A percentile compares a stretch with the other conserved stretches of the same genome.
phyloP scores from a whole-genome alignment of 2,797 vertebrate species.

The Avahi laniger region DNA sequence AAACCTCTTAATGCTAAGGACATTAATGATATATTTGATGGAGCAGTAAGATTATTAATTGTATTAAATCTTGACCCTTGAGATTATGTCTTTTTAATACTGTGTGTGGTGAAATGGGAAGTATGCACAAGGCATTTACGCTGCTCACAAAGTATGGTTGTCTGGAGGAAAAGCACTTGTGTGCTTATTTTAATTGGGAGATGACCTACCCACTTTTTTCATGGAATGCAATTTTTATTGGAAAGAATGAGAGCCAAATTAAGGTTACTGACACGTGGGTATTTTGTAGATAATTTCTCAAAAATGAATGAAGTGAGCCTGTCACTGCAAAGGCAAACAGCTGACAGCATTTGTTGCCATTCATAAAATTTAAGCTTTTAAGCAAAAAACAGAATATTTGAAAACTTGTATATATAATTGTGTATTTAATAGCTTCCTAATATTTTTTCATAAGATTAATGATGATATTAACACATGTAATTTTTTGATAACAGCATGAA shows the following conservation, averaged over 20 bases:
- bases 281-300: neutral
- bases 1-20: neutral
- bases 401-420: neutral
- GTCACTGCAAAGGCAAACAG: neutral
- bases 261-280: neutral
- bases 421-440: neutral
- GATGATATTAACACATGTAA: neutral
- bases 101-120: neutral
- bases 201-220: neutral
- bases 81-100: neutral
- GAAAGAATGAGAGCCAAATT: neutral
- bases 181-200: neutral
- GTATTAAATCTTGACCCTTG: neutral
- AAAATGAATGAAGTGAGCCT: neutral
- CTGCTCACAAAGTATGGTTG: neutral
- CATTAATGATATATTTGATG: neutral
- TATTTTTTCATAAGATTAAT: neutral
- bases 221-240: neutral
- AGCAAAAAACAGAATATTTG: neutral
- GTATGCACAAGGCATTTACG: neutral
- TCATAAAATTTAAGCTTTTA: neutral
- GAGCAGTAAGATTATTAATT: neutral
- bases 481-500: neutral
- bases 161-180: neutral
- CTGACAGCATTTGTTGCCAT: neutral